Base-by-base conservation (phyloP, 37 sponge, comb jelly and placozoan species). In the Geodia barretti region DNA sequence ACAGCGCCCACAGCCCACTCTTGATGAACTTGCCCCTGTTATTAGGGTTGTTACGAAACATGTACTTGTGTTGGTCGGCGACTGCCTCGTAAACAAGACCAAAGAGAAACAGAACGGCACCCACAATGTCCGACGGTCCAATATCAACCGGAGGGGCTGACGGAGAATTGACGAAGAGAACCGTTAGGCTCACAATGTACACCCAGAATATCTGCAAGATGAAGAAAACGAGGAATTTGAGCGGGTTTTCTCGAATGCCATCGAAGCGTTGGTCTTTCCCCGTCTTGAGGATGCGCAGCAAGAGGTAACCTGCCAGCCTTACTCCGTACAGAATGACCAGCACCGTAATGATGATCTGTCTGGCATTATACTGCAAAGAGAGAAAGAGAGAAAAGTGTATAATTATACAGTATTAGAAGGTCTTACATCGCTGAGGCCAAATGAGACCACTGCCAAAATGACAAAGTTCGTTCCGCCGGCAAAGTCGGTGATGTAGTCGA, bases 201-300 rank as follows among this genome's bases (percentile, higher is more conserved):
- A 84, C 90, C 79, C 86, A 78, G 32, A 85, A 4, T 26, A 84
- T 78, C 68, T 84, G 85, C 21, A 84, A 60, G 1, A 90, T 73
- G 85, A 85, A 90, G 41, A 83, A 84, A 34, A 83, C 39, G 32
- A 83, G 41, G 41, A 89, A 78, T 28, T 77, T 83, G 73, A 79
- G 9, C 47, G 84, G 84, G 33, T 83, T 83, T 25, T 76, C 75
- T 30, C 85, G 79, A 30, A 72, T 73, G 8, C 75, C 78, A n/a
- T 84, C 73, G 34, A 84, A 90, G 28, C 90, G 81, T 8, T 43
- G 41, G 85, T 90, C 90, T 29, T 72, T 69, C 3, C 85, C 90
- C 1, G 43, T 67, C 41, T 80, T 80, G 35, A 90, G 47, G 64
- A 84, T 84, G 1, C 90, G 76, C 41, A 62, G 41, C 19, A 84